Evolutionary conservation across 2,113 vertebrate genomes (phyloP).

Genomic region (Chaetura pelagica): DNA sequence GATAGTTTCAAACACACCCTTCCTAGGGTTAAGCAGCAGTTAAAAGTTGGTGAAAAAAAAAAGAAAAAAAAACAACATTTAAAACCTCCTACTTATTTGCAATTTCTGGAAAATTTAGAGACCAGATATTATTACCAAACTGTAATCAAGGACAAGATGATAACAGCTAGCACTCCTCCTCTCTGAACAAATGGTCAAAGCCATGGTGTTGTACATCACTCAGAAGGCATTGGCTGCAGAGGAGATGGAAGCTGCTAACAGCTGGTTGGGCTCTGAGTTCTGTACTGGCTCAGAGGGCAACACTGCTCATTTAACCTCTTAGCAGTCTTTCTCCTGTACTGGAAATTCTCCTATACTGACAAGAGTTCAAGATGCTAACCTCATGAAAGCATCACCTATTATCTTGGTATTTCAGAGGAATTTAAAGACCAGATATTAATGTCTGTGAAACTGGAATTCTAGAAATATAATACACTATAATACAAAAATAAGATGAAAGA

Average conservation of each 20-base stretch:
- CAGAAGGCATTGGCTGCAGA: background rate
- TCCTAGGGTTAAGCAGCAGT: background rate
- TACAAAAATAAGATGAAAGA: background rate
- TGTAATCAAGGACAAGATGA: background rate
- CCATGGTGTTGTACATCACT: accelerated
- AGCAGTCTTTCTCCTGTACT: too few species aligned
- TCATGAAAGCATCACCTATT: background rate
- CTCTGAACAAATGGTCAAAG: background rate
- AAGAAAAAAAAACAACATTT: too few species aligned
- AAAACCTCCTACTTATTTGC: background rate
- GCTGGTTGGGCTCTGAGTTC: background rate
- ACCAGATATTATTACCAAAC: background rate
- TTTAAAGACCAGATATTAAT: background rate
- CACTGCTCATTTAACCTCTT: background rate
- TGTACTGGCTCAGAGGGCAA: background rate
- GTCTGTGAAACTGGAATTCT: background rate
- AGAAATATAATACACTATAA: background rate
- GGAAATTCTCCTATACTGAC: background rate
- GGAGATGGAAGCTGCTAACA: background rate
- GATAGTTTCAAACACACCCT: background rate
- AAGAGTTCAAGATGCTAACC: background rate
- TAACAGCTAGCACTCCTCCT: background rate
- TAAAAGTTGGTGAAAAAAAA: background rate
- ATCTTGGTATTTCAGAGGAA: background rate
- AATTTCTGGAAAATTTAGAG: background rate